Evolutionary conservation across 2,797 vertebrate species (phyloP).

Genomic region (Acanthiza pusilla): DNA sequence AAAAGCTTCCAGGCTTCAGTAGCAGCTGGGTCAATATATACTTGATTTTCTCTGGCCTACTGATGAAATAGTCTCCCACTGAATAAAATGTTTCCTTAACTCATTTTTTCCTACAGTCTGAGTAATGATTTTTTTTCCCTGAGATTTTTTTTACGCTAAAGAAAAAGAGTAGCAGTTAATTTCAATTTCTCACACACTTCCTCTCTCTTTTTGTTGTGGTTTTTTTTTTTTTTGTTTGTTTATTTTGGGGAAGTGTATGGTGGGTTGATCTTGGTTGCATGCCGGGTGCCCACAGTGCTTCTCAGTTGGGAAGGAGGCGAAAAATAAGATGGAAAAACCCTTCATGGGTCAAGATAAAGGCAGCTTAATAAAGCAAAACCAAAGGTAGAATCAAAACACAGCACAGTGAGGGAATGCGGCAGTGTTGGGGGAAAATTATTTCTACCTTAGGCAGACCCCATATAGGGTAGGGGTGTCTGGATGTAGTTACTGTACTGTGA

Average conservation of each 20-base stretch:
- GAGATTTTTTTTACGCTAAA: neutral
- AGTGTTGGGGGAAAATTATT: neutral
- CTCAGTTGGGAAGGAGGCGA: neutral
- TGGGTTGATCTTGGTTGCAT: neutral
- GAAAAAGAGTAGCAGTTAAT: neutral
- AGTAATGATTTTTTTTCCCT: neutral
- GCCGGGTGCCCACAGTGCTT: neutral
- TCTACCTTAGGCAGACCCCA: neutral
- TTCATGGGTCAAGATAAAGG: neutral
- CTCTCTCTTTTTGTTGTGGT: neutral
- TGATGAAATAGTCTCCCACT: neutral
- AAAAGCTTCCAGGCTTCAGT: neutral
- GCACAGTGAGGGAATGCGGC: neutral
- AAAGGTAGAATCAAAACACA: neutral
- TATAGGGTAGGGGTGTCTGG: neutral
- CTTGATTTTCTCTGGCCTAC: neutral
- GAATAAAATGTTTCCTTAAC: neutral
- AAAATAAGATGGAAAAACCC: neutral
- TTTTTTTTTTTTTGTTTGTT: neutral
- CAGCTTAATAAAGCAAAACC: neutral
- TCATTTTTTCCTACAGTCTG: neutral
- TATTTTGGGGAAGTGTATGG: fast-evolving
- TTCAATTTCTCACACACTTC: neutral
- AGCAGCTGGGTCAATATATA: slow-evolving; percentile 22
- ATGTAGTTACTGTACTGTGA: neutral